phyloP scores from a whole-genome alignment of 2,888 invertebrate genomes.

The Heliconius hortense region DNA sequence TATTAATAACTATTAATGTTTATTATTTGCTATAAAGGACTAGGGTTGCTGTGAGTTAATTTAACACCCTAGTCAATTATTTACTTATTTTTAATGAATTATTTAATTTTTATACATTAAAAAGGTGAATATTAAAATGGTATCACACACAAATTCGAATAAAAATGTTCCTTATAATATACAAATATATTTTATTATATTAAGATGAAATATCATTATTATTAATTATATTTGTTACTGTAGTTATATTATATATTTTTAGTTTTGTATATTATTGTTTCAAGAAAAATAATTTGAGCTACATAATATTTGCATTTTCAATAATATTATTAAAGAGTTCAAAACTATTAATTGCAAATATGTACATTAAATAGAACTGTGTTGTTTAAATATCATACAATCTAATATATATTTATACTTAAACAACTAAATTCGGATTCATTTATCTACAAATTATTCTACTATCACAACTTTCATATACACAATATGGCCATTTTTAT shows the following conservation, averaged over 20 bases:
- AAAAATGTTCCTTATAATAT: background rate
- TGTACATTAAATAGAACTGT: background rate
- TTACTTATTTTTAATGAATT: background rate
- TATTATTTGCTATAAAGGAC: background rate
- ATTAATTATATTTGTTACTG: too few species aligned
- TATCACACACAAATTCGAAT: background rate
- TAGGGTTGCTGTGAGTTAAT: background rate
- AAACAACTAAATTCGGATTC: constrained; percentile 31
- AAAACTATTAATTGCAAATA: background rate
- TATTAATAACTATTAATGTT: background rate
- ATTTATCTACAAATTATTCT: constrained; percentile 27
- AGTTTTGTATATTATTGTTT: too few species aligned
- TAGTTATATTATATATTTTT: too few species aligned
- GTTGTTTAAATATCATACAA: background rate
- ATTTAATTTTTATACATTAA: background rate
- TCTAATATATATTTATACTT: background rate
- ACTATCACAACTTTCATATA: constrained; percentile 28
- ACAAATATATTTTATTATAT: too few species aligned
- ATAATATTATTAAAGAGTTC: background rate
- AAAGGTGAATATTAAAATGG: too few species aligned
- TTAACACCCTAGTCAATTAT: background rate
- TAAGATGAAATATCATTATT: too few species aligned
- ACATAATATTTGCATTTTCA: background rate
- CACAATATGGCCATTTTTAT: constrained; percentile 16
- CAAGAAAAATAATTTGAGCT: too few species aligned